Evolutionary conservation across 2,113 vertebrate genomes (phyloP), one percentile per base, ranked within the genome.

Genomic region (Phrynosoma blainvillii): DNA sequence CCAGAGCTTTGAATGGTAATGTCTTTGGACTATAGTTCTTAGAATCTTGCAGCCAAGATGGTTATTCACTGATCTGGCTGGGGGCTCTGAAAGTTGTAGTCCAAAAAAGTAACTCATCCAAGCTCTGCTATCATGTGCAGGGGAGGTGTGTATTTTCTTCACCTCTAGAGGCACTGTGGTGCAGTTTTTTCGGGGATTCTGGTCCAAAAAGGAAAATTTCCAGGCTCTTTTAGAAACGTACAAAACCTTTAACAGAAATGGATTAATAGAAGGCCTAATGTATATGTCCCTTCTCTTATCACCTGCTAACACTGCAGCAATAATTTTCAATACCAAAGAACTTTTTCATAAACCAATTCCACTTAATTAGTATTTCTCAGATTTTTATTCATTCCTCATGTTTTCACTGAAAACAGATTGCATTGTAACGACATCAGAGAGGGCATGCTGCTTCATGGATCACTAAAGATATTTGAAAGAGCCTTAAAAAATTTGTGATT

Each of bases 391-490:
- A n/a, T 2, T 2, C 6, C 47, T 2, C 13, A 1, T 13, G 84
- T 79, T 71, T 71, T 88, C 27, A 88, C 74, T 90, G 56, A 66
- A 36, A 40, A 95, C 1, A 87, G 81, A 88, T 74, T 87, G 9
- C 30, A 36, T 73, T 92, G 36, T 90, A 89, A 94, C 88, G 80
- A 70, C 90, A 85, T 32, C 40, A 32, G 23, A 56, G 77, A 52
- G 25, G 88, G 32, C 18, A 76, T 84, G 62, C 40, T 89, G 73
- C 83, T 27, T 27, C 68, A 89, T 88, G 85, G 62, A 42, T 93
- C 66, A 81, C 84, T 73, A 30, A 71, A 76, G 54, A 1, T 70
- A 14, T 74, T 40, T 86, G 11, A 80, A 89, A 79, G 77, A 88
- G 77, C 59, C 52, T n/a, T 23, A 54, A 16, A 56, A 56, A 14